Evolutionary conservation across 2,888 invertebrate species (phyloP), one percentile per base, ranked within the genome.

Genomic region (Polietes domitor): DNA sequence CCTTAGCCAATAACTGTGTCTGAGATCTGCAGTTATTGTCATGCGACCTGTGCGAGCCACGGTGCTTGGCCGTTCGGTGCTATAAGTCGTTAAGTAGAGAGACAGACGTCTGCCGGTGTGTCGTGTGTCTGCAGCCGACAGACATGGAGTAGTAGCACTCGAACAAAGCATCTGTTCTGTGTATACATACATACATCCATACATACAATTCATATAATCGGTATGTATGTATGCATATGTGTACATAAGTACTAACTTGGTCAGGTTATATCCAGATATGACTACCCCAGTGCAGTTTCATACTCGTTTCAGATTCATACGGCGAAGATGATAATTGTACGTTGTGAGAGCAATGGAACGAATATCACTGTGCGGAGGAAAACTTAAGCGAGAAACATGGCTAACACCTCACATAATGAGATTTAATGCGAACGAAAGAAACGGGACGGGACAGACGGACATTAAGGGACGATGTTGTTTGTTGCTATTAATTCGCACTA

Each of bases 241-340:
- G 32, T 9, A 9, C 32, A 9, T 32, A 4, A 2, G 47, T 47
- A 47, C 47, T 47, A 47, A 47, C 47, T 17, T 72, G 70, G 72
- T 80, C 71, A 37, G 65, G 83, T 83, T 80, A 9, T 43, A 75
- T 65, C 80, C 75, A 72, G 83, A 83, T 78, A 58, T 80, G n/a
- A 61, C 77, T 75, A 65, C 1, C 17, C 28, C 21, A 80, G 72
- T 77, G 77, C 58, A 63, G 77, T 80, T 71, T 24, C n/a, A 63
- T 63, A 70, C 58, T 71, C 28, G 68, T 37, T 71, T 83, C 55
- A 43, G 43, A 68, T 21, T 4, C 24, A 7, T 21, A 68, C n/a
- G n/a, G n/a, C n/a, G n/a, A 21, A 41, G 24, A 41, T 43, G 43
- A 68, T 68, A 43, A 43, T 43, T 68, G 43, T 37, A 3, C n/a